These are phyloP conservation scores for Diorhabda elongata DNA, from an alignment of 1,140 invertebrate species.

Conservation along the genomic window DNA sequence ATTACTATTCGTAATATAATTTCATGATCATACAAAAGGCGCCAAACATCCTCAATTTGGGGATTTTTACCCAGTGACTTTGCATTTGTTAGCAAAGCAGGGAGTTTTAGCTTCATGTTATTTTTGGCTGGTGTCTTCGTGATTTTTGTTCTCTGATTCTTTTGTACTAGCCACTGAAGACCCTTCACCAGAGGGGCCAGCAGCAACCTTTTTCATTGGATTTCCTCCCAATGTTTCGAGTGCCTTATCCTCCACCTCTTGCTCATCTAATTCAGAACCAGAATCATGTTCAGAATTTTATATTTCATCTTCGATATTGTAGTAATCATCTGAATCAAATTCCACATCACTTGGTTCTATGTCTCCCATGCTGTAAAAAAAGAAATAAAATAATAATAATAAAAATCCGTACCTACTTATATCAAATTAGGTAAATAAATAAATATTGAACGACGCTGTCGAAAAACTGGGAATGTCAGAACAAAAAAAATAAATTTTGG, in stretches of 20 bases:
- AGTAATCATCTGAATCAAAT: slow-evolving; percentile 10
- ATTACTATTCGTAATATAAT: slow-evolving; percentile 8
- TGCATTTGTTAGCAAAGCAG: neutral
- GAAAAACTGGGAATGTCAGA: too few species aligned
- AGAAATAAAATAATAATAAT: too few species aligned
- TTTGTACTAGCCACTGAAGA: neutral
- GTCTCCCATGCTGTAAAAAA: too few species aligned
- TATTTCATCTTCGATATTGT: neutral
- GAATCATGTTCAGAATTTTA: slow-evolving; percentile 8
- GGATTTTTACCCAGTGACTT: slow-evolving; percentile 13
- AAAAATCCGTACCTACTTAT: too few species aligned
- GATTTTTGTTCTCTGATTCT: neutral
- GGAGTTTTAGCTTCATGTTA: slow-evolving; percentile 13
- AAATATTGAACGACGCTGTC: too few species aligned
- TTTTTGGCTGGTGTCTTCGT: slow-evolving; percentile 8
- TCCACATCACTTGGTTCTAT: slow-evolving; percentile 3
- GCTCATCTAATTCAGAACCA: neutral
- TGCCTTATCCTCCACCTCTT: neutral
- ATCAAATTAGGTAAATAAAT: too few species aligned
- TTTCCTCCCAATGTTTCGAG: neutral
- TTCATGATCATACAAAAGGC: slow-evolving; percentile 13
- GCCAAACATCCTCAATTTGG: slow-evolving; percentile 12
- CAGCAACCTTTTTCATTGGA: neutral
- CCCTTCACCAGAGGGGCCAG: neutral
- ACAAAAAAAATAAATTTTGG: too few species aligned